Conservation (phyloP, 2,888 invertebrate species). For the Drosophila nigritarsus region DNA sequence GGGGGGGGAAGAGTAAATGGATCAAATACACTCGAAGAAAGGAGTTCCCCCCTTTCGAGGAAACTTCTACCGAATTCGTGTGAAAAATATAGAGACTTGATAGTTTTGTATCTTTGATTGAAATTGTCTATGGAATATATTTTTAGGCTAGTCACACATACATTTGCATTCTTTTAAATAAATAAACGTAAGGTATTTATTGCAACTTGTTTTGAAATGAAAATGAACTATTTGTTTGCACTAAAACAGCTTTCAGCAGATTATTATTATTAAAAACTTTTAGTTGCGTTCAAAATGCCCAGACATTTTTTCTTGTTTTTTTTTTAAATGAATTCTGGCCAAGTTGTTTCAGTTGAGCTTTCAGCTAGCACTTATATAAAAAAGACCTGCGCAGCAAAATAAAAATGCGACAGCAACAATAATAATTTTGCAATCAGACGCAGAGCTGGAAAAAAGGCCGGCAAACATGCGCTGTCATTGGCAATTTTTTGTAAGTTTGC, state of each 20-base stretch:
- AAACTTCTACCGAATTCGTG: not conserved
- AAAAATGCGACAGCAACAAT: constrained; percentile 12
- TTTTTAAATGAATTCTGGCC: constrained; percentile 7
- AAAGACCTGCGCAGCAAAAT: constrained; percentile 34
- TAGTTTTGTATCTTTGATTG: not conserved
- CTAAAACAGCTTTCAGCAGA: constrained; percentile 3
- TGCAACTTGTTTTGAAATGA: not conserved
- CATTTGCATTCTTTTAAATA: not conserved
- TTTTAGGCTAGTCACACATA: not conserved
- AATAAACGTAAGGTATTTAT: not conserved
- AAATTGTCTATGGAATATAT: not conserved
- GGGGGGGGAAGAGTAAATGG: not conserved
- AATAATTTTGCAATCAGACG: constrained; percentile 34
- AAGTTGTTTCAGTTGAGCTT: constrained; percentile 3
- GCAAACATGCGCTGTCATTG: constrained; percentile 14
- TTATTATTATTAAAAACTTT: constrained; percentile 7
- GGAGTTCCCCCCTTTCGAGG: not conserved
- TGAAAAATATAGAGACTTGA: not conserved
- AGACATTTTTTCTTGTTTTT: not conserved
- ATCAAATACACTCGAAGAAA: constrained; percentile 11
- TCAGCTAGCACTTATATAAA: constrained; percentile 10
- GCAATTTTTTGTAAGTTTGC: constrained; percentile 13
- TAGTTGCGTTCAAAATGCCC: constrained; percentile 7
- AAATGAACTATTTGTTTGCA: not conserved
- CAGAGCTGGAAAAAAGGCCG: constrained; percentile 20